Evolutionary conservation across 2,113 vertebrate genomes (phyloP), one percentile per base, ranked within the genome.

Genomic region (Ranitomeya variabilis): DNA sequence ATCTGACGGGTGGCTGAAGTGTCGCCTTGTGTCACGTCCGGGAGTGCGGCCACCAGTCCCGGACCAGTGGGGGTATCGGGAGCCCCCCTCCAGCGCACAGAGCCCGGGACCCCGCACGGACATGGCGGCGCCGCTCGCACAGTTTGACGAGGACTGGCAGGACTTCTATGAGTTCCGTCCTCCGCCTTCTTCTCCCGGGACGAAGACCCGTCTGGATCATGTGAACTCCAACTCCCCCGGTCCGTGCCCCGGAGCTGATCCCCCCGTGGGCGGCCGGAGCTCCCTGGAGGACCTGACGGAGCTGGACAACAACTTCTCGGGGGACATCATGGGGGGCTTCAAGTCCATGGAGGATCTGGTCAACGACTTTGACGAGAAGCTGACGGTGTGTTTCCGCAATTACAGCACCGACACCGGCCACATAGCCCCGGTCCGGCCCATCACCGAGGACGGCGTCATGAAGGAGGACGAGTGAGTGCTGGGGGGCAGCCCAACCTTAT

Each of bases 131-230:
- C 97, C 97, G 91, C 91, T 96, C 78, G 95, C 96, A 77, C 95
- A 95, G 91, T 95, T 96, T n/a, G 97, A 98, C 19, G 97, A 97
- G 90, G 98, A 99, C 92, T 99, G 98, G 98, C 97, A 99, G 90
- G 98, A 99, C 92, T 99, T 99, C 90, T 97, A 98, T 90, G 98
- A 98, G 87, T 99, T 99, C 91, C 96, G 96, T 92, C 92, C 97
- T n/a, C 91, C 95, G 21, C 23, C 87, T 71, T 11, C 31, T 15
- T 67, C 55, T 81, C 86, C 89, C 37, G 93, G 90, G 1, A 87
- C 92, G 1, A 91, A 90, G 77, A 93, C 91, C 76, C 92, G 90
- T 45, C 90, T 93, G 88, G 96, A 97, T 87, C 91, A 92, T 82
- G 91, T 96, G 6, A 95, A 96, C 92, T 93, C 92, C 5, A 94